Percentiles rank a stretch among this genome's conserved stretches.
Evolutionary conservation across 23 tunicate genomes (phyloP).

Genomic region (Trididemnum clinides): DNA sequence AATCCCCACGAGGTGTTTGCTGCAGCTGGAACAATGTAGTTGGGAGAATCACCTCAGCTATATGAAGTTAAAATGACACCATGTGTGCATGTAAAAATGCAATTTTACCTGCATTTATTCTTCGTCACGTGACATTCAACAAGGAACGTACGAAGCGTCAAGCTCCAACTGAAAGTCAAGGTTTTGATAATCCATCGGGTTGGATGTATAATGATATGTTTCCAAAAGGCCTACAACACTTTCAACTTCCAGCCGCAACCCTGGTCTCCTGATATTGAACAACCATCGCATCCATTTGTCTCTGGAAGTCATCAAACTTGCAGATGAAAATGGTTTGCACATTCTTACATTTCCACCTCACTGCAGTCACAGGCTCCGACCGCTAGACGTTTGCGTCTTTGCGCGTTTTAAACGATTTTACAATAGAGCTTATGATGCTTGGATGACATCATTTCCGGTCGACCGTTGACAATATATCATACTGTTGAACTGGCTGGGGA

Average conservation of each 20-base stretch:
- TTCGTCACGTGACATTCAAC: conserved; percentile 19
- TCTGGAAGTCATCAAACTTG: not conserved
- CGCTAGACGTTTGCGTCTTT: conserved; percentile 34
- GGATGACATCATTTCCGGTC: conserved; percentile 15
- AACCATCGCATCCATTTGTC: conserved; percentile 7
- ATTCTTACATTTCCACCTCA: conserved; percentile 51
- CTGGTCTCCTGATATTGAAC: not conserved
- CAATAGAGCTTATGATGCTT: conserved; percentile 1
- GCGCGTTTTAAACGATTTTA: conserved; percentile 41
- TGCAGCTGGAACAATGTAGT: conserved; percentile 21
- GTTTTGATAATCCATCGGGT: not conserved
- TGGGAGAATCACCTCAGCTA: conserved; percentile 34
- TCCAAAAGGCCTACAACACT: conserved; percentile 16
- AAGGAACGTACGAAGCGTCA: not conserved
- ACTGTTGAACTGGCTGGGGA: conserved; percentile 26
- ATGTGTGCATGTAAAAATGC: conserved; percentile 43
- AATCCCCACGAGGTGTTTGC: conserved; percentile 26
- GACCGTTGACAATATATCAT: conserved; percentile 6
- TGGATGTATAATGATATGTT: conserved; percentile 35
- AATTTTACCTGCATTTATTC: conserved; percentile 35
- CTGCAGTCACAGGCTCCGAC: conserved; percentile 50
- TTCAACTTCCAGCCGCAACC: not conserved
- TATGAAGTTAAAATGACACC: conserved; percentile 37
- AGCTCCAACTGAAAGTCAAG: conserved; percentile 7
- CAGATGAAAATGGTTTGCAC: conserved; percentile 14